Evolutionary conservation across 2,797 vertebrate species (phyloP).

Genomic region (Siniperca obscura): DNA sequence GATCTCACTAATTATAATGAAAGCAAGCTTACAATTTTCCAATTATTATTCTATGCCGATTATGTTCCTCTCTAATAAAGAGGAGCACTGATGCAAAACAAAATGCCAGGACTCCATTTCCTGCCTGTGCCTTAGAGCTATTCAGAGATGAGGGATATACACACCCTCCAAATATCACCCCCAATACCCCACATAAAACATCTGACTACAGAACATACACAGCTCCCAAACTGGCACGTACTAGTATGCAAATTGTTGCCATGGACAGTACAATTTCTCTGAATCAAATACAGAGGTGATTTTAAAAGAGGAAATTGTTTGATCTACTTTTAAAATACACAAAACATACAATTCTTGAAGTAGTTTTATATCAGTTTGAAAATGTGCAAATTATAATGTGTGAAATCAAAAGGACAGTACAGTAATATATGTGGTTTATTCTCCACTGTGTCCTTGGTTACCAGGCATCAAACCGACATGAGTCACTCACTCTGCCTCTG

Average conservation of each 20-base stretch:
- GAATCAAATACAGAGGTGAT: constrained; percentile 1
- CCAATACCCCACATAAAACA: constrained; percentile 61
- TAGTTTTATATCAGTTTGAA: not conserved
- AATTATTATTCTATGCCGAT: constrained; percentile 85
- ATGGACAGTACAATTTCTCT: constrained; percentile 9
- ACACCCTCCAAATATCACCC: constrained; percentile 71
- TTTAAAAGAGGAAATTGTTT: constrained; percentile 12
- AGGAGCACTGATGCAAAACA: constrained; percentile 83
- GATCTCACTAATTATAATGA: constrained; percentile 86
- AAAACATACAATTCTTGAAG: not conserved
- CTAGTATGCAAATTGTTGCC: constrained; percentile 29
- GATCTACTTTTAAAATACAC: not conserved
- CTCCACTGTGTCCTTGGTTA: constrained; percentile 24
- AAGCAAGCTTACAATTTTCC: constrained; percentile 85
- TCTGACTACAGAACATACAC: constrained; percentile 42
- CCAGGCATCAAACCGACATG: constrained; percentile 46
- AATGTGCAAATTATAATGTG: not conserved
- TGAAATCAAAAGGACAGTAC: not conserved
- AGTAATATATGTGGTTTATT: constrained; percentile 19
- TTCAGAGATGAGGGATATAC: constrained; percentile 80
- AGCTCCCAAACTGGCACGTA: constrained; percentile 25
- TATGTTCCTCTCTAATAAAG: constrained; percentile 84
- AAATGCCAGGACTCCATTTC: constrained; percentile 85
- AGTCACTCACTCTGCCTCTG: constrained; percentile 59
- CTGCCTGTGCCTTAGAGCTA: constrained; percentile 84